phyloP scores from a whole-genome alignment of 2,888 invertebrate genomes.

The Dynastes maya region DNA sequence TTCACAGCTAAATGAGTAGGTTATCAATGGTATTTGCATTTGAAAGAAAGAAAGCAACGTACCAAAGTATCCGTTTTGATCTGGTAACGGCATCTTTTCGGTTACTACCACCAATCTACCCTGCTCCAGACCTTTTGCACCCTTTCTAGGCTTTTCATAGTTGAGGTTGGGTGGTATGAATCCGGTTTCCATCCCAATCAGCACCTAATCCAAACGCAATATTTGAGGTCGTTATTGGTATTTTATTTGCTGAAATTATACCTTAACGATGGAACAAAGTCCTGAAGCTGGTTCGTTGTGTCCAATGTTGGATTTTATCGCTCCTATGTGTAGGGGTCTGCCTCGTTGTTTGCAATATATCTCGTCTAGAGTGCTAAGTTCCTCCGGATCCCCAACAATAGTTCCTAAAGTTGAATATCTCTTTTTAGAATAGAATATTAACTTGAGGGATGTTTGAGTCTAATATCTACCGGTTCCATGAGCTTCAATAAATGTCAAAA shows the following conservation, averaged over 20 bases:
- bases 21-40: not conserved
- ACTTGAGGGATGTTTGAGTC: too few species aligned
- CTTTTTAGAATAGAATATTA: too few species aligned
- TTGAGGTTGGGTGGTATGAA: constrained; percentile 90
- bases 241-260: constrained; percentile 59
- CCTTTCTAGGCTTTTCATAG: constrained; percentile 72
- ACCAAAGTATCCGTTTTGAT: constrained; percentile 82
- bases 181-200: constrained; percentile 82
- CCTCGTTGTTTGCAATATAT: constrained; percentile 84
- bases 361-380: constrained; percentile 86
- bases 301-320: constrained; percentile 95
- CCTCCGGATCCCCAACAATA: constrained; percentile 92
- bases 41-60: constrained; percentile 57
- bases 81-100: constrained; percentile 77
- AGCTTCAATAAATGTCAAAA: constrained; percentile 87
- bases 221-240: not conserved
- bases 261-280: constrained; percentile 87
- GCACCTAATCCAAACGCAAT: constrained; percentile 66
- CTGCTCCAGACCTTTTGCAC: constrained; percentile 76
- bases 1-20: constrained; percentile 73
- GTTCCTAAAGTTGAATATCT: constrained; percentile 71
- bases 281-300: constrained; percentile 93
- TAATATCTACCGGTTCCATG: constrained; percentile 64
- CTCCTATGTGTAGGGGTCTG: constrained; percentile 87
- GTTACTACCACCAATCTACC: constrained; percentile 82